phyloP scores from a whole-genome alignment of 1,140 invertebrate species.

The Dendrolimus punctatus region DNA sequence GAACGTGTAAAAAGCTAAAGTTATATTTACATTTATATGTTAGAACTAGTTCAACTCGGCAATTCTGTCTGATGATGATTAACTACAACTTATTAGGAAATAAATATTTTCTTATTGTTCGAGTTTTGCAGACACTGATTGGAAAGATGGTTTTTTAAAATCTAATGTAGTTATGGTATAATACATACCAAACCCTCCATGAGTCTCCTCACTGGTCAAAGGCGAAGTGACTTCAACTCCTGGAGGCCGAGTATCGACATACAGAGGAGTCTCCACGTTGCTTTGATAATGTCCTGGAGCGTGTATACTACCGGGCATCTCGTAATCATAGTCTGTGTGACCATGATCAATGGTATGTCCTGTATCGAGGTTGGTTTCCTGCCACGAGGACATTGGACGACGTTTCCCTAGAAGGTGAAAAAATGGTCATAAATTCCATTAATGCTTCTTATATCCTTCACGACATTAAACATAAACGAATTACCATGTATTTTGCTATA shows the following conservation, averaged over 20 bases:
- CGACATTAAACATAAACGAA: too few relatives aligned
- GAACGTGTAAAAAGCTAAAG: too few relatives aligned
- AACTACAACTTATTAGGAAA: too few relatives aligned
- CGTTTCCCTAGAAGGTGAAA: slow-evolving; percentile 34
- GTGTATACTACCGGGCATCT: slow-evolving; percentile 15
- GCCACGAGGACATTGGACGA: slow-evolving; percentile 76
- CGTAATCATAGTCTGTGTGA: slow-evolving; percentile 44
- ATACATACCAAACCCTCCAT: slow-evolving; percentile 64
- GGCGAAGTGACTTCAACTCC: slow-evolving; percentile 48
- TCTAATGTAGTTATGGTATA: background rate
- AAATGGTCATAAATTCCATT: too few relatives aligned
- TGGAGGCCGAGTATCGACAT: slow-evolving; percentile 67
- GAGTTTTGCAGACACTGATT: too few relatives aligned
- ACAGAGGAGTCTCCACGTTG: slow-evolving; percentile 60
- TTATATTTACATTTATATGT: too few relatives aligned
- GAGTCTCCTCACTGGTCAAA: slow-evolving; percentile 63
- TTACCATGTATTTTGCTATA: too few relatives aligned
- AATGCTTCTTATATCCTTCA: too few relatives aligned
- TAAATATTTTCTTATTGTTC: too few relatives aligned
- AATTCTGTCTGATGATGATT: too few relatives aligned
- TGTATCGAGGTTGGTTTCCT: slow-evolving; percentile 92
- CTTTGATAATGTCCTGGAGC: slow-evolving; percentile 37
- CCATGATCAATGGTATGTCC: slow-evolving; percentile 79
- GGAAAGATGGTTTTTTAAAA: too few relatives aligned
- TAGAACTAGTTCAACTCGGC: too few relatives aligned